Evolutionary conservation across 2,888 invertebrate genomes (phyloP).

Genomic region (Eupithecia inturbata): DNA sequence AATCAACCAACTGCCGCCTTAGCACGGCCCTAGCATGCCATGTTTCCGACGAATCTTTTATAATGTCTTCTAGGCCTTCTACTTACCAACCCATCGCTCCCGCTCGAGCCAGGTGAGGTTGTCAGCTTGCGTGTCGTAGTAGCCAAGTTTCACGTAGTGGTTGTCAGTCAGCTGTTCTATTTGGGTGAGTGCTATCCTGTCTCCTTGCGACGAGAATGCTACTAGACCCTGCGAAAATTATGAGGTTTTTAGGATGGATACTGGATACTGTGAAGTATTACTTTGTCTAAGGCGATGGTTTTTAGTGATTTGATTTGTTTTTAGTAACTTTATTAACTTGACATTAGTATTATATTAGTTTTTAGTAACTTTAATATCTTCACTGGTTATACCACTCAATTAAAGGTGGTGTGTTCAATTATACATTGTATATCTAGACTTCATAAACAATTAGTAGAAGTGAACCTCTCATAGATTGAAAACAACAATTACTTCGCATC

Average conservation of each 20-base stretch:
- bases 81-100: slow-evolving; percentile 95
- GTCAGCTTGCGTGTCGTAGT: slow-evolving; percentile 97
- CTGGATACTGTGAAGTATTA: neutral
- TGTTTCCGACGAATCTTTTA: neutral
- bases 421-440: too few species aligned
- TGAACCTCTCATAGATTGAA: neutral
- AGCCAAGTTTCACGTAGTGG: slow-evolving; percentile 96
- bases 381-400: too few species aligned
- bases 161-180: slow-evolving; percentile 98
- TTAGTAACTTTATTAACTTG: too few species aligned
- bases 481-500: neutral
- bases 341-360: too few species aligned
- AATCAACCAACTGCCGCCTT: neutral
- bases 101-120: slow-evolving; percentile 96
- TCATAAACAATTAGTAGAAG: too few species aligned
- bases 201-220: slow-evolving; percentile 99
- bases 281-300: neutral
- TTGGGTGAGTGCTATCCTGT: slow-evolving; percentile 98
- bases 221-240: slow-evolving; percentile 91
- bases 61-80: neutral
- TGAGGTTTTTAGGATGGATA: neutral
- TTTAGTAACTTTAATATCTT: too few species aligned
- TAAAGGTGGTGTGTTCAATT: too few species aligned
- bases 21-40: neutral
- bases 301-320: too few species aligned